phyloP scores from a whole-genome alignment of 2,888 invertebrate species.

The Cheilosia scutellata region DNA sequence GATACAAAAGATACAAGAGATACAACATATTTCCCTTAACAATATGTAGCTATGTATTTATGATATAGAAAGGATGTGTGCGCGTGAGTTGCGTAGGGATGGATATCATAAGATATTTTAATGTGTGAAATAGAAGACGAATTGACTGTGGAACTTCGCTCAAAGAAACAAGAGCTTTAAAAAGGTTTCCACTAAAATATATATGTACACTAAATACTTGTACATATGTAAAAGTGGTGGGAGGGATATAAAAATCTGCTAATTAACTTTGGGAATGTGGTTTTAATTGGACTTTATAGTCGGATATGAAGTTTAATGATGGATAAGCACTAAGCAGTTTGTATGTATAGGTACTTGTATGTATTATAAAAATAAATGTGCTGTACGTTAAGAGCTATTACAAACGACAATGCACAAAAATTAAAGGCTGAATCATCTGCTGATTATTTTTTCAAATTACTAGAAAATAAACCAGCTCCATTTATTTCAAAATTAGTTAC shows the following conservation, averaged over 20 bases:
- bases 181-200: not conserved
- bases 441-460: not conserved
- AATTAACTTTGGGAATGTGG: conserved; percentile 45
- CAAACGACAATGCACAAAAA: not conserved
- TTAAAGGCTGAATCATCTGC: not conserved
- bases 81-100: not conserved
- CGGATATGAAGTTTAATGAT: conserved; percentile 46
- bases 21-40: not conserved
- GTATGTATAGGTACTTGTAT: not conserved
- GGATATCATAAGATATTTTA: not conserved
- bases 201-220: not conserved
- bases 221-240: not conserved
- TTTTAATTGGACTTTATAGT: conserved; percentile 45
- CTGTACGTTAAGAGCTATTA: not conserved
- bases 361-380: not conserved
- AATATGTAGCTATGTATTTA: not conserved
- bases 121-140: conserved; percentile 34
- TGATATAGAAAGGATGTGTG: not conserved
- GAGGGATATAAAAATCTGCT: conserved; percentile 22
- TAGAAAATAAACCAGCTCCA: too few species aligned
- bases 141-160: conserved; percentile 7
- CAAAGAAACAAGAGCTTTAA: conserved; percentile 8
- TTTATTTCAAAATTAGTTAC: too few species aligned
- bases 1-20: not conserved
- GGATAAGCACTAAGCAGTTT: conserved; percentile 31